These are phyloP conservation scores for Anagrus nilaparvatae DNA, from an alignment of 1,140 invertebrate genomes.

Conservation along the genomic window DNA sequence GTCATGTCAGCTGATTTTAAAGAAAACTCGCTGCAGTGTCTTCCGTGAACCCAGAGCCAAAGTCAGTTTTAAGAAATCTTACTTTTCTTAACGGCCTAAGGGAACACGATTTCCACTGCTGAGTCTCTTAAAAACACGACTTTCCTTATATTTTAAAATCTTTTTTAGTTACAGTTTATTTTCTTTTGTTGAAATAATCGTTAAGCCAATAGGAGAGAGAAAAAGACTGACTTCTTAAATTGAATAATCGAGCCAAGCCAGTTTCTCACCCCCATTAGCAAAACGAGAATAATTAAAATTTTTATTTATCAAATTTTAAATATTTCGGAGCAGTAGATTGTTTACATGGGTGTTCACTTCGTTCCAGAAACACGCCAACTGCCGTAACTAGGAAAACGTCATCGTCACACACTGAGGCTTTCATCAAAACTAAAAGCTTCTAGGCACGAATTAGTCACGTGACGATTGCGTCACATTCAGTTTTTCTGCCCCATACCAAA, in stretches of 20 bases:
- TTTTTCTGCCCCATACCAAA: conserved; percentile 27
- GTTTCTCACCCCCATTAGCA: conserved; percentile 44
- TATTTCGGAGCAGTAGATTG: too few relatives aligned
- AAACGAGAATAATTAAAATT: too few relatives aligned
- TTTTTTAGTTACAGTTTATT: too few relatives aligned
- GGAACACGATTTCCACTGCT: conserved; percentile 41
- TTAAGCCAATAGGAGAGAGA: conserved; percentile 43
- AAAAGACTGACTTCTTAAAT: conserved; percentile 43
- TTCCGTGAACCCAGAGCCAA: conserved; percentile 39
- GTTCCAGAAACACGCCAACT: too few relatives aligned
- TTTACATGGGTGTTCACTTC: too few relatives aligned
- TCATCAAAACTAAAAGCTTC: too few relatives aligned
- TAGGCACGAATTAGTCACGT: conserved; percentile 21
- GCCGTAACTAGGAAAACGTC: too few relatives aligned
- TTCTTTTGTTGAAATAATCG: conserved; percentile 27
- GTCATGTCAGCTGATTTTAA: conserved; percentile 19
- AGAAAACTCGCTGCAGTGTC: conserved; percentile 38
- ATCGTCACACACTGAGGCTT: conserved; percentile 43
- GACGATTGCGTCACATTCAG: conserved; percentile 30
- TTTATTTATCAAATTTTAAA: too few relatives aligned
- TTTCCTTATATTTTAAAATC: background rate
- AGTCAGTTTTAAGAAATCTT: conserved; percentile 20
- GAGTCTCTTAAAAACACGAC: conserved; percentile 23
- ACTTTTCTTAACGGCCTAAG: conserved; percentile 21
- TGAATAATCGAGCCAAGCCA: conserved; percentile 35